Evolutionary conservation across 35 echinoderm and acorn worm genomes (phyloP), one percentile per base, ranked within the genome.

Genomic region (Lytechinus variegatus): DNA sequence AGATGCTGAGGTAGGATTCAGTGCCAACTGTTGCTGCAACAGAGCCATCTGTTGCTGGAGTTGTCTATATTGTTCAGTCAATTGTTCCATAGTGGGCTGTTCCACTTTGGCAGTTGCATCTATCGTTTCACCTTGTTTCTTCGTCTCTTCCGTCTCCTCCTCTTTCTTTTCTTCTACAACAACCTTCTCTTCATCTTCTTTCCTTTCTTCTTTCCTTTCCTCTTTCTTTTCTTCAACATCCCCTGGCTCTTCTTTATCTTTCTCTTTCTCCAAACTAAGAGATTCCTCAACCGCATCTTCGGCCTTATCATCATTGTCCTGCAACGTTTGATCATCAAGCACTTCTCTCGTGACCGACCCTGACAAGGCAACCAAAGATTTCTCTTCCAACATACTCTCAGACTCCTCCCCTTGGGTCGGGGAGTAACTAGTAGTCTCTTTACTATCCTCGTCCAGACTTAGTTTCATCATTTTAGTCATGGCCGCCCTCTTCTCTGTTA

Each of bases 371-470:
- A 91, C 95, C 0, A 98, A 72, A n/a, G 97, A 98, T 89, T 98
- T 98, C 29, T 96, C 97, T 88, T 98, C 97, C 95, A 98, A 94
- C 88, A 96, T 94, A 91, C 95, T 54, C 52, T 92, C 54, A 12
- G 94, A 56, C 13, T 98, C 95, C 89, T 98, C 97, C 24, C 95
- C 96, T 86, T 97, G 97, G 86, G 86, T 94, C 11, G 96, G 94
- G 5, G 97, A 96, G 79, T 97, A 98, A 94, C 89, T 96, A 28
- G 92, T 95, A 9, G 97, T 98, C 51, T 97, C 95, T 89, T 98
- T 97, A 58, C 89, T 95, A 61, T 97, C 95, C 79, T 97, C 96
- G 94, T 97, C 96, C 60, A 98, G 55, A 53, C 94, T 98, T 52
- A 96, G 95, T 87, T 97, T 97, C 95, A 98, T 96, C 95, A 95